These are phyloP conservation scores for Holcopasites calliopsidis DNA, from an alignment of 1,140 invertebrate species.

Conservation along the genomic window DNA sequence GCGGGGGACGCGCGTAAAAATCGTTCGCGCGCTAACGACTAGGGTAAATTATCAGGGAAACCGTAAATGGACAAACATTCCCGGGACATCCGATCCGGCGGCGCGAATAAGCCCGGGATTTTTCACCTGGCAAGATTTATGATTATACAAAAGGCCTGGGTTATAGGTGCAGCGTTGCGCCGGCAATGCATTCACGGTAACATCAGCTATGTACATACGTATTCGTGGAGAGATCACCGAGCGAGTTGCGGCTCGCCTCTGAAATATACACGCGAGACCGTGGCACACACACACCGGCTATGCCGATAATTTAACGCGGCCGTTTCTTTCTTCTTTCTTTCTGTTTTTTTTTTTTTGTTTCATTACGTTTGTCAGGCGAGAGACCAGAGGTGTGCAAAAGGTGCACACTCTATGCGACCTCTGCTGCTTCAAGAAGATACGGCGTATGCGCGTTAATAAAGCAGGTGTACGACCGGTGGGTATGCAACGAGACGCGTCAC, in stretches of 20 bases:
- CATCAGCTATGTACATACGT: slow-evolving; percentile 12
- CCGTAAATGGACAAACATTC: slow-evolving; percentile 47
- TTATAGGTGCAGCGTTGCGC: slow-evolving; percentile 30
- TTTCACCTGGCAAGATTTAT: slow-evolving; percentile 36
- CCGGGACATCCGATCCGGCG: slow-evolving; percentile 37
- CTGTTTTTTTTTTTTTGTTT: background rate
- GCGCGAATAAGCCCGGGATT: slow-evolving; percentile 25
- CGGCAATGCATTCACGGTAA: slow-evolving; percentile 31
- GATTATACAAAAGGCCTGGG: slow-evolving; percentile 35
- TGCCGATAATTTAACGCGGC: slow-evolving; percentile 46
- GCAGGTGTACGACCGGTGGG: slow-evolving; percentile 47
- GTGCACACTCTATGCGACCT: slow-evolving; percentile 19
- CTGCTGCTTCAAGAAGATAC: slow-evolving; percentile 38
- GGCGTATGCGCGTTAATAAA: slow-evolving; percentile 47
- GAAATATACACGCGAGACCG: slow-evolving; percentile 26
- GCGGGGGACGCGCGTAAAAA: background rate
- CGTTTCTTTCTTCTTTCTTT: background rate
- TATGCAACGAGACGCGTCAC: slow-evolving; percentile 12
- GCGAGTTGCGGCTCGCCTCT: background rate
- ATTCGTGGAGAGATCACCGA: slow-evolving; percentile 30
- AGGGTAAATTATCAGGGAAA: slow-evolving; percentile 41
- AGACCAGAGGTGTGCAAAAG: background rate
- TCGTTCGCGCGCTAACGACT: slow-evolving; percentile 25
- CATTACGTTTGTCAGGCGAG: background rate
- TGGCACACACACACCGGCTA: slow-evolving; percentile 35